These are phyloP conservation scores for Shinisaurus crocodilurus DNA, from an alignment of 2,113 vertebrate species.

Conservation along the genomic window DNA sequence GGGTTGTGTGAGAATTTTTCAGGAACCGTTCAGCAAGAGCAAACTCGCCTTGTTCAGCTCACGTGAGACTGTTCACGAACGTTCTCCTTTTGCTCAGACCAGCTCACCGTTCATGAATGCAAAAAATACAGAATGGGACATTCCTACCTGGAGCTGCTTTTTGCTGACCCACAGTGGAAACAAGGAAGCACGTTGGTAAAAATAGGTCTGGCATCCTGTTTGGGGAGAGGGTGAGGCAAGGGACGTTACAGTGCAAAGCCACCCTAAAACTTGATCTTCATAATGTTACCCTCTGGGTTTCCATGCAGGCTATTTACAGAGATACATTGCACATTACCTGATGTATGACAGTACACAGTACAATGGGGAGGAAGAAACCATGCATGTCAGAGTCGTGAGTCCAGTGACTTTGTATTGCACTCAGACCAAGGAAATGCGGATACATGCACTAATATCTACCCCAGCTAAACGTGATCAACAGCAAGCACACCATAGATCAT, in stretches of 20 bases:
- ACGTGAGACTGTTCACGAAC: too few species aligned
- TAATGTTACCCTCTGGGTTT: neutral
- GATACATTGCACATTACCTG: neutral
- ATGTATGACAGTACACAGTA: slow-evolving; percentile 47
- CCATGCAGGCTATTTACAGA: neutral
- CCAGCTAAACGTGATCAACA: slow-evolving; percentile 58
- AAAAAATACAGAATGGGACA: too few species aligned
- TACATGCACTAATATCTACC: slow-evolving; percentile 38
- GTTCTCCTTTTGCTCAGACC: too few species aligned
- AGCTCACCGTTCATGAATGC: too few species aligned
- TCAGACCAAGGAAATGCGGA: slow-evolving; percentile 52
- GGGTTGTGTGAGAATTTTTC: too few species aligned
- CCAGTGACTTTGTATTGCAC: slow-evolving; percentile 39
- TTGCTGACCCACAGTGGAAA: neutral
- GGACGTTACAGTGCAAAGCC: neutral
- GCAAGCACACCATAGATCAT: slow-evolving; percentile 59
- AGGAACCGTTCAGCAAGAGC: too few species aligned
- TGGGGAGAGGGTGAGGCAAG: neutral
- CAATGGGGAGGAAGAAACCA: slow-evolving; percentile 42
- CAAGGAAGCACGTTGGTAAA: neutral
- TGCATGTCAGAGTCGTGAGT: slow-evolving; percentile 8
- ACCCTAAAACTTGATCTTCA: neutral
- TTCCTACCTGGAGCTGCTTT: neutral
- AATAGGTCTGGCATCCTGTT: neutral
- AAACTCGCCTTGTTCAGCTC: too few species aligned